phyloP scores from a whole-genome alignment of 2,113 vertebrate species.

The Rousettus leschenaultii region DNA sequence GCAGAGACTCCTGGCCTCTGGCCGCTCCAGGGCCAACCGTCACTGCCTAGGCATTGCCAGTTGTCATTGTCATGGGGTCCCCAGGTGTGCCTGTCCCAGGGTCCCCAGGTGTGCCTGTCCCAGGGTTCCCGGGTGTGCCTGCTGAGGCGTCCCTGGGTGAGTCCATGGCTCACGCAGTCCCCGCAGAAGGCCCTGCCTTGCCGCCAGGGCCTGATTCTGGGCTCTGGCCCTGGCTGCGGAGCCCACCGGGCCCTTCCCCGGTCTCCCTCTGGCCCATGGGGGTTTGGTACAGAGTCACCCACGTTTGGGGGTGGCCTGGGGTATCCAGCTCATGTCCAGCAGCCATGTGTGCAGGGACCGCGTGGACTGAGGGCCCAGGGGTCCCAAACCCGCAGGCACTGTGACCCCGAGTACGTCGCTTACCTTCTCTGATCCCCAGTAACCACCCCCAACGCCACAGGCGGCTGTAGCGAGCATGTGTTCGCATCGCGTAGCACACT shows the following conservation, averaged over 20 bases:
- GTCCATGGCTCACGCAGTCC: too few species aligned
- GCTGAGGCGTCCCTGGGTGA: not conserved
- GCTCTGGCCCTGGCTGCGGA: not conserved
- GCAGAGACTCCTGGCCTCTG: not conserved
- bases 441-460: accelerated
- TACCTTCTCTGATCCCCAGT: not conserved
- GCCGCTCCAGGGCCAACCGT: too few species aligned
- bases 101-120: not conserved
- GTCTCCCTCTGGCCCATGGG: not conserved
- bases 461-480: accelerated
- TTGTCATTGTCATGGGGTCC: too few species aligned
- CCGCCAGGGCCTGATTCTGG: accelerated
- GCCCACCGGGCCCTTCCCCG: accelerated
- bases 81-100: too few species aligned
- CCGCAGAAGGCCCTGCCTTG: not conserved
- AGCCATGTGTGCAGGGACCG: accelerated
- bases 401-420: accelerated
- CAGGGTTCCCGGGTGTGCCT: too few species aligned
- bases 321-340: accelerated
- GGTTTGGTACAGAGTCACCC: not conserved
- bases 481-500: accelerated
- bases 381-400: not conserved
- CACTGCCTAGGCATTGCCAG: not conserved
- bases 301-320: accelerated
- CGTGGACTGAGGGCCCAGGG: not conserved